Evolutionary conservation across 1,140 invertebrate species (phyloP).

Genomic region (Zaprionus ornatus): DNA sequence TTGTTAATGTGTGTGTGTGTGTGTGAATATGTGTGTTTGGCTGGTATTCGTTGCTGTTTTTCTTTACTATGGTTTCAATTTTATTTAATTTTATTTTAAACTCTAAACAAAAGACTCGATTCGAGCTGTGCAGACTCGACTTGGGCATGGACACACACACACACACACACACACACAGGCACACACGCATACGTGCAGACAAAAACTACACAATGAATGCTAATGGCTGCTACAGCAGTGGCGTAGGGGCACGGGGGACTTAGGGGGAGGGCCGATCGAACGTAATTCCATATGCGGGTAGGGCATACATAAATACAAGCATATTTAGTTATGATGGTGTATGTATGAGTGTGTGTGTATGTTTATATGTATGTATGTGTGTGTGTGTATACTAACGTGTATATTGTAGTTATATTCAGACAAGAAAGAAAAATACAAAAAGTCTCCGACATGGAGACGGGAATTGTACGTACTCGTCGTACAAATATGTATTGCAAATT

Average conservation of each 20-base stretch:
- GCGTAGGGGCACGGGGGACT: not conserved
- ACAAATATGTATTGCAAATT: constrained; percentile 79
- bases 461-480: constrained; percentile 53
- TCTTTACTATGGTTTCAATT: constrained; percentile 77
- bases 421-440: constrained; percentile 30
- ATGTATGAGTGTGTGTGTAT: constrained; percentile 11
- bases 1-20: constrained; percentile 29
- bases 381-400: constrained; percentile 33
- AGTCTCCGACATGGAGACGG: constrained; percentile 27
- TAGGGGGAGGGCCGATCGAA: constrained; percentile 20
- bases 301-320: constrained; percentile 35
- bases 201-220: constrained; percentile 28
- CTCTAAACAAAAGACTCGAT: constrained; percentile 68
- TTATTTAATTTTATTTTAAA: constrained; percentile 79
- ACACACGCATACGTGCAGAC: constrained; percentile 11
- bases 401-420: constrained; percentile 39
- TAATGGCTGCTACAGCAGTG: constrained; percentile 16
- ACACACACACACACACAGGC: constrained; percentile 11
- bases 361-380: constrained; percentile 24
- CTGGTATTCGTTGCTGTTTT: constrained; percentile 44
- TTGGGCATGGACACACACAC: constrained; percentile 53
- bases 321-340: constrained; percentile 28
- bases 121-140: constrained; percentile 52
- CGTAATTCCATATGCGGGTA: constrained; percentile 67
- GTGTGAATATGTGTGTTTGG: constrained; percentile 20